Base-by-base conservation (phyloP, 2,113 vertebrate species). In the Puntigrus tetrazona region DNA sequence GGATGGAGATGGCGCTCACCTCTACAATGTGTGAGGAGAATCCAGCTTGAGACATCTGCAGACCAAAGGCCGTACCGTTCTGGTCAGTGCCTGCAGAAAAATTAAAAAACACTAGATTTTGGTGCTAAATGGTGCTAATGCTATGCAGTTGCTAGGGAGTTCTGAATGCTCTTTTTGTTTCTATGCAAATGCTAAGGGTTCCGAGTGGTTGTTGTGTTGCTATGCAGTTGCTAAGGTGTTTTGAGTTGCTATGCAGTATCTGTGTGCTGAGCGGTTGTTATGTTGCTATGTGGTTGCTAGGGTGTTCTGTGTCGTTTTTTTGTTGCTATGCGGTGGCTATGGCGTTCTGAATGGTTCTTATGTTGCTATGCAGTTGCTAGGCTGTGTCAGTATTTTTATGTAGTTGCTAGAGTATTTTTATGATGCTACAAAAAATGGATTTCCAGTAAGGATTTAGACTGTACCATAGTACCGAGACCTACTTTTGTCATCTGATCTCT, bases 41-140 rank as follows among this genome's bases (percentile, higher is more conserved):
- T n/a, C 98, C 98, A 0, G 97, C 97, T 92, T 99, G 98, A 5
- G 97, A 99, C 98, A 99, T 99, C 90, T 99, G 98, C 82, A 98
- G 90, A 2, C 96, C 96, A 6, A 98, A 99, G 20, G 96, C 95
- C 27, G 95, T 96, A 82, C 97, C 97, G 0, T 97, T 97, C 91
- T 95, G 96, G 90, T 94, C 97, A 84, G 96, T 97, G 85, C 98
- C 98, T 99, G 84, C 18, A 43, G 82, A 73, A 79, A 52, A 77
- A 73, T 63, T 20, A 76, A 81, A 2, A 85, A 73, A 27, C 29
- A 16, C 18, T 47, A 63, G 31, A n/a, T 4, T 57, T 20, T 22
- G 6, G 50, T 55, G 6, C 18, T 55, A 7, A 55, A 18, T 47
- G n/a, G 34, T 29, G 20, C 9, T 38, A 38, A n/a, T 59, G 55